These are phyloP conservation scores for Caenorhabditis remanei DNA, from an alignment of 1,140 invertebrate species.

Conservation along the genomic window DNA sequence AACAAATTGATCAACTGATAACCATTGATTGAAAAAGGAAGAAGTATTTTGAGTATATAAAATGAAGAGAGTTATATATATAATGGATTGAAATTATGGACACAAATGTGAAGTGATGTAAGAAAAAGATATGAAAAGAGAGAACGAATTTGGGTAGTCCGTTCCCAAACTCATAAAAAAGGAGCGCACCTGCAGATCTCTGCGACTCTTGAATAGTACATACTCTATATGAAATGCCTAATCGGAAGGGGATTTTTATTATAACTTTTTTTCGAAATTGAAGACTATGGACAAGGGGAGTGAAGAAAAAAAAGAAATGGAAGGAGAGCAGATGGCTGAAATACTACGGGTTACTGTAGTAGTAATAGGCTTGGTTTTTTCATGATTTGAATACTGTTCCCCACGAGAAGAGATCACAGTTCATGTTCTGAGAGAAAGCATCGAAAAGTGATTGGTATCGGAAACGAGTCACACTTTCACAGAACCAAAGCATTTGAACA, in stretches of 20 bases:
- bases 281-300: no score
- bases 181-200: conserved; percentile 15
- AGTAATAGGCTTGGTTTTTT: no score
- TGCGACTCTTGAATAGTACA: neutral
- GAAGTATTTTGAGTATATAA: neutral
- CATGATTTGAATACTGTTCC: no score
- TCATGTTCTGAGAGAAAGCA: no score
- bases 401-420: no score
- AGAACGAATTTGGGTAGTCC: neutral
- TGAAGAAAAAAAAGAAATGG: no score
- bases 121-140: neutral
- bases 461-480: no score
- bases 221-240: neutral
- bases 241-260: neutral
- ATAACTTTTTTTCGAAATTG: conserved; percentile 10
- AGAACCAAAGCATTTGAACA: no score
- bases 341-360: no score
- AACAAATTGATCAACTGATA: conserved; percentile 31
- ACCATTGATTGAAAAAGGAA: neutral
- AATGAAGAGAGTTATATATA: neutral
- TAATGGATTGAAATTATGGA: neutral
- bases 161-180: conserved; percentile 43
- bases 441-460: no score
- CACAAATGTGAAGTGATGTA: neutral
- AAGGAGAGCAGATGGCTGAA: no score